Base-by-base conservation (phyloP, 2,113 vertebrate genomes). In the Tachuris rubrigastra region DNA sequence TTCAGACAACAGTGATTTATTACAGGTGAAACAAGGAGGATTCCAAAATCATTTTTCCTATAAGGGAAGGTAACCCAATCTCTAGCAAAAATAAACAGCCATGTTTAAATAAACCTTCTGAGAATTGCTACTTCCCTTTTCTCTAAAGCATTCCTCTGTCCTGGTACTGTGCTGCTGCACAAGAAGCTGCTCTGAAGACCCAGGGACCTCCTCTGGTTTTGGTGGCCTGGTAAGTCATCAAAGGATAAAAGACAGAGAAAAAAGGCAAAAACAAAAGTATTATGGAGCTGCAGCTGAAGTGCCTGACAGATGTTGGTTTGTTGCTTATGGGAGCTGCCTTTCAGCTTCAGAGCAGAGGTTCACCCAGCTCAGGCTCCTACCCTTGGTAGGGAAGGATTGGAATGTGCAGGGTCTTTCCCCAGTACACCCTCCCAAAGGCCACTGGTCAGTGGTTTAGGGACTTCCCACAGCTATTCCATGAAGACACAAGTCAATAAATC, bases 1-100 rank as follows among this genome's bases (percentile, higher is more conserved):
- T 81, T 77, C 25, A 9, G 76, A 92, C 92, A 80, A 94, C 74
- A 86, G 90, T 91, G 91, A 97, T 96, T 93, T 93, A 95, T 97
- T 88, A 73, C 13, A 53, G 81, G 78, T 3, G 3, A 95, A 88
- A 59, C 1, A 6, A 79, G 65, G 66, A 95, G 77, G 77, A 77
- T 84, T 95, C 83, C 80, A 83, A 75, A 73, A 89, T 46, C 78
- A 76, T 77, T 44, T 85, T 79, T 95, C 31, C 93, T 95, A 24
- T 87, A 85, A 91, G 68, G 55, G 80, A 92, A 95, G 89, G 93
- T 93, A 97, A 96, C 76, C 83, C 72, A 88, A 90, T 90, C 89
- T 92, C 87, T 82, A 86, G 83, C n/a, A 77, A 94, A 95, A 95
- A 96, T 58, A 97, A 96, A 96, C 85, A 88, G 67, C 46, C 52